Percentiles rank a stretch among this genome's conserved stretches.
Conservation (phyloP, 2,113 vertebrate genomes). For the Addax nasomaculatus region DNA sequence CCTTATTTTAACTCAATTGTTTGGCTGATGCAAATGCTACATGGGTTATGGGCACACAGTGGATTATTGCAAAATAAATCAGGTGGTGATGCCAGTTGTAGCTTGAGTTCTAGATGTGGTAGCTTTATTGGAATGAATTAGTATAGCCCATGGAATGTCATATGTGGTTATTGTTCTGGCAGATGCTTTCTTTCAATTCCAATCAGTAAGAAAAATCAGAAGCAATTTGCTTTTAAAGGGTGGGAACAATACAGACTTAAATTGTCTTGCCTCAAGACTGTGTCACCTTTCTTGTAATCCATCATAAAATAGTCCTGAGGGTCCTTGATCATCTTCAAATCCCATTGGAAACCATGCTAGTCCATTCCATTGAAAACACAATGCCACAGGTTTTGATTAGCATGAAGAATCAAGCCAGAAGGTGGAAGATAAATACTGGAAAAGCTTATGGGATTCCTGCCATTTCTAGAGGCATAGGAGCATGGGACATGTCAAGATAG, state of each 20-base stretch:
- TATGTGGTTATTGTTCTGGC: background rate
- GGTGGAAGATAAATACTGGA: background rate
- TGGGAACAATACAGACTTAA: background rate
- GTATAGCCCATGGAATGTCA: background rate
- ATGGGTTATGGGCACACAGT: background rate
- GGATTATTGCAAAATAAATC: background rate
- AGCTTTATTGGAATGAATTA: background rate
- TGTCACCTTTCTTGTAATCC: background rate
- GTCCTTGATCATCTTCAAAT: background rate
- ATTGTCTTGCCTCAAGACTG: background rate
- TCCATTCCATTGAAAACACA: background rate
- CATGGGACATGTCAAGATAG: background rate
- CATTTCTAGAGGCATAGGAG: background rate
- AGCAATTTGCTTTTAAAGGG: background rate
- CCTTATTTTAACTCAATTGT: background rate
- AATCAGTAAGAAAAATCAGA: constrained; percentile 1
- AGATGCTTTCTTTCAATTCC: background rate
- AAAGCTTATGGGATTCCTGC: background rate
- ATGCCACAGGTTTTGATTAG: background rate
- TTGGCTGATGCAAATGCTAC: background rate
- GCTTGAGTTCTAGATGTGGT: background rate
- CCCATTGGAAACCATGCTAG: background rate
- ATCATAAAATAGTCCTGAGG: background rate
- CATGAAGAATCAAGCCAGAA: background rate
- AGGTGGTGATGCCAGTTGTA: background rate